phyloP scores from a whole-genome alignment of 2,888 invertebrate species.

The Andricus quercusramuli region DNA sequence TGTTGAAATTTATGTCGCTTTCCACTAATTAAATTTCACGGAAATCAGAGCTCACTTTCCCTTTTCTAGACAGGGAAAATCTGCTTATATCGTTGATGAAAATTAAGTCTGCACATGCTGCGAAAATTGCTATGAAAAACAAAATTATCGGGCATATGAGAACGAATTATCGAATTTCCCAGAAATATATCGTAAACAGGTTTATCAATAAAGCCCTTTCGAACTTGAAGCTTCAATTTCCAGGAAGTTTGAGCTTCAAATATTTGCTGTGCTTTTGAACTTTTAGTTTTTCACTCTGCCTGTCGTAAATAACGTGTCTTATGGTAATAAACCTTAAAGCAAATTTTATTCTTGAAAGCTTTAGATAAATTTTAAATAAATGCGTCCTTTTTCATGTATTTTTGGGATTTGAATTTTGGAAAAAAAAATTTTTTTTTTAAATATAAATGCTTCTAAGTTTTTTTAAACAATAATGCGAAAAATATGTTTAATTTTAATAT shows the following conservation, averaged over 20 bases:
- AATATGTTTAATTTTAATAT: not conserved
- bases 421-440: not conserved
- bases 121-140: not conserved
- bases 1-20: no score
- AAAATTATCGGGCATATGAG: not conserved
- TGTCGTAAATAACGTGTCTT: conserved; percentile 1
- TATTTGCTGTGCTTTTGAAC: not conserved
- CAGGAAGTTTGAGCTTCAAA: conserved; percentile 51
- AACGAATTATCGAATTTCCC: not conserved
- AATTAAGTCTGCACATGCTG: not conserved
- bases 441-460: not conserved
- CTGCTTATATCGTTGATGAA: no score
- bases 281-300: conserved; percentile 1
- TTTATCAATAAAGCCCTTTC: conserved; percentile 11
- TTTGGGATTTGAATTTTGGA: not conserved
- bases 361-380: not conserved
- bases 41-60: no score
- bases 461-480: not conserved
- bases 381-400: not conserved
- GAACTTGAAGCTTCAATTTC: conserved; percentile 54
- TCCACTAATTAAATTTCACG: no score
- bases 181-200: conserved; percentile 7
- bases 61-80: no score
- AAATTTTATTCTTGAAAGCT: no score
- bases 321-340: not conserved